Evolutionary conservation across 64 coral and sea anemone genomes (phyloP).

Genomic region (Actinia tenebrosa): DNA sequence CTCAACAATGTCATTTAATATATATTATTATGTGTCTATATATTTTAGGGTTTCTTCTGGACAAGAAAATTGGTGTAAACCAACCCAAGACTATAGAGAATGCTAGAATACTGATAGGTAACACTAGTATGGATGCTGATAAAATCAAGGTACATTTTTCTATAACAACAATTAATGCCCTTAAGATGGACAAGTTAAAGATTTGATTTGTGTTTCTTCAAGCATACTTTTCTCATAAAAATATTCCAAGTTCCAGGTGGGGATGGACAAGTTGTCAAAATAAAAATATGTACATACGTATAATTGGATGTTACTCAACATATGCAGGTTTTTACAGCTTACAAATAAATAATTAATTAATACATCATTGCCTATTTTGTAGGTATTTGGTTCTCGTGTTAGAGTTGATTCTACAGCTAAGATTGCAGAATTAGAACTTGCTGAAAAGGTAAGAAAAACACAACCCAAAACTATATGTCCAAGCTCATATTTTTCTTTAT

Average conservation of each 20-base stretch:
- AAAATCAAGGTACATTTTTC: conserved; percentile 82
- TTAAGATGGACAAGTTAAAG: too few relatives aligned
- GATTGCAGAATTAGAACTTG: conserved; percentile 90
- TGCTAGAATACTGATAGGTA: conserved; percentile 94
- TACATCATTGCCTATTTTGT: neutral
- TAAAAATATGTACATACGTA: too few relatives aligned
- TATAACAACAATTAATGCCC: too few relatives aligned
- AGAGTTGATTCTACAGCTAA: conserved; percentile 98
- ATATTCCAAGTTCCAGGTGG: too few relatives aligned
- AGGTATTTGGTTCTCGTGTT: conserved; percentile 98
- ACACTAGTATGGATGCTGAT: conserved; percentile 97
- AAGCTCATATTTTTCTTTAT: too few relatives aligned
- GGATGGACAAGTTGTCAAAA: too few relatives aligned
- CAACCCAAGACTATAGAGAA: conserved; percentile 97
- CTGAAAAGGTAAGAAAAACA: conserved; percentile 75
- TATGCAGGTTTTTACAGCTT: too few relatives aligned
- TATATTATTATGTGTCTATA: neutral
- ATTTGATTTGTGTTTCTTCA: too few relatives aligned
- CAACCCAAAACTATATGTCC: neutral
- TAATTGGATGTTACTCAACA: neutral
- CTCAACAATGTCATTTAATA: too few relatives aligned
- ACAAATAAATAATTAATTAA: neutral
- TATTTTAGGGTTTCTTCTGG: conserved; percentile 78
- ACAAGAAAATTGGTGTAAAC: conserved; percentile 99
- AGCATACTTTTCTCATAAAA: too few relatives aligned